Base-by-base conservation (phyloP, 2,888 invertebrate genomes). In the Aplocera efformata region DNA sequence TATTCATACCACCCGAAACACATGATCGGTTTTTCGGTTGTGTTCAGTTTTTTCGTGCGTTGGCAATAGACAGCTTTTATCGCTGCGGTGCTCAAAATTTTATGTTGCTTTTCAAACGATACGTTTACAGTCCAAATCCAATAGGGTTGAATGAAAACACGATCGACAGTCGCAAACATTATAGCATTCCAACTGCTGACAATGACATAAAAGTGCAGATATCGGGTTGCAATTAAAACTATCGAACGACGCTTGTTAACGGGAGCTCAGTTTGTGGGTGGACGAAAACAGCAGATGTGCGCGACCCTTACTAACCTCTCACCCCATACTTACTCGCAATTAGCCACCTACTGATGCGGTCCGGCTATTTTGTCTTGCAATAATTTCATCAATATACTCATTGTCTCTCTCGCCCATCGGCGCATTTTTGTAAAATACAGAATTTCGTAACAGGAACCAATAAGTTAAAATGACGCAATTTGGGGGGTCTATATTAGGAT, bases 201-300 rank as follows among this genome's bases (percentile, higher is more conserved):
- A 63, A 60, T 60, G 58, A 62, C 60, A 65, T 68, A 63, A 60
- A 68, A 67, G 63, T 65, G 58, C 57, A 73, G 79, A 80, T 85
- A 83, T 85, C 79, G 79, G 69, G 69, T 84, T 83, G 80, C 85
- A 88, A 85, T 85, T 85, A 84, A 84, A 84, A 81, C 74, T 79
- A 74, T 78, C 71, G 67, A 68, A 61, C 73, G 69, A 63, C 58
- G 66, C 71, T 80, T 76, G 80, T 77, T 78, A 82, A 72, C 71
- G 63, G 65, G 66, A 66, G 62, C 67, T 60, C 61, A 60, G 60
- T 59, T 70, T 63, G 81, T 79, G 72, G 81, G 78, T 65, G 80
- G 78, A 79, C 74, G 71, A 79, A 72, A 72, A 72, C 75, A 73
- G 76, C 84, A 86, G 86, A 88, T 86, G 85, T 72, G 71, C 73